Evolutionary conservation across 2,113 vertebrate species (phyloP), one percentile per base, ranked within the genome.

Genomic region (Neofelis nebulosa): DNA sequence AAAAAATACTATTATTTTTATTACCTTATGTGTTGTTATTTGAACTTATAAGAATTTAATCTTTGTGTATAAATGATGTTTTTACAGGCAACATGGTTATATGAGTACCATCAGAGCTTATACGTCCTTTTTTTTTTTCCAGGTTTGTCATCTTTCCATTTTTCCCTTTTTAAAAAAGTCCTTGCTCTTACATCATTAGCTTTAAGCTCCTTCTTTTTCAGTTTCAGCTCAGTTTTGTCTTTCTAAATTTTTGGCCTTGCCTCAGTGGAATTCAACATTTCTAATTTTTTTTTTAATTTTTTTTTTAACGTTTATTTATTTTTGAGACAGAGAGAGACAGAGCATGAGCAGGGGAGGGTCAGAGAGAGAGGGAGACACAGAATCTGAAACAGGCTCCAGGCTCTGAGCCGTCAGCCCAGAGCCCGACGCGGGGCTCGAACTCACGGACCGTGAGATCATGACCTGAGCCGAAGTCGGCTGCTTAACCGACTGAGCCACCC

Each of bases 191-290:
- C 12, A 55, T 68, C 0, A 50, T 98, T 98, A 97, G 84, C 65
- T 97, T 98, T 97, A 93, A 98, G 79, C 91, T 98, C 41, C 89
- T 96, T 80, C 80, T 94, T 95, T 98, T 98, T 98, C 61, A 97
- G 97, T 96, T 96, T 98, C 97, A 97, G 78, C 91, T 97, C 93
- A 80, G 57, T 91, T 96, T 97, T 48, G 71, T 96, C 82, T 98
- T 98, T 96, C 91, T 96, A 97, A 98, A 94, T 73, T 98, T 98
- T 98, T 93, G 95, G 45, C 97, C 96, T 97, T 98, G 78, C 95
- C 91, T 98, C 92, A 98, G 36, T 97, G 85, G 71, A 84, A 97
- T 92, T 97, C 97, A 98, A 29, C 52, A 76, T 98, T 96, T 96
- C 81, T 61, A 92, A 98, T 89, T 98, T 98, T 97, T 38, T 38